Conservation (phyloP, 2,888 invertebrate species). For the Diadromus collaris region DNA sequence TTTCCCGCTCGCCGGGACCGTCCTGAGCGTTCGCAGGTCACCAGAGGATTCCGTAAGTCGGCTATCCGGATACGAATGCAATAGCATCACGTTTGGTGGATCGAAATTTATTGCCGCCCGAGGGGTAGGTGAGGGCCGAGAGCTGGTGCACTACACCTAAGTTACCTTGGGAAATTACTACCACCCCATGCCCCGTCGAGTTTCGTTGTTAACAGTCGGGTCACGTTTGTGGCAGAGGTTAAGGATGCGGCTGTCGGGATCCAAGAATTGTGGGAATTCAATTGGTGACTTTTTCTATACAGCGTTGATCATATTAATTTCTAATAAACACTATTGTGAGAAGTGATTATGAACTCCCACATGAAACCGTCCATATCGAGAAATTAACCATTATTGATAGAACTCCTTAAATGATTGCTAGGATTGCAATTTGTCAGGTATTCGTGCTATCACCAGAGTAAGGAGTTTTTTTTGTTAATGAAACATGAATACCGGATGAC, state of each 20-base stretch:
- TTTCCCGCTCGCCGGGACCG: slow-evolving; percentile 53
- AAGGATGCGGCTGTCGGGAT: slow-evolving; percentile 29
- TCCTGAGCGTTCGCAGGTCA: slow-evolving; percentile 50
- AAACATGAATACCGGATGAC: not conserved
- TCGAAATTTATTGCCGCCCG: slow-evolving; percentile 41
- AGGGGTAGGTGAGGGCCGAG: slow-evolving; percentile 25
- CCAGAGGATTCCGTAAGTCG: slow-evolving; percentile 42
- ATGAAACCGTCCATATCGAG: not conserved
- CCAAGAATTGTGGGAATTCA: slow-evolving; percentile 39
- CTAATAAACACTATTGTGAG: not conserved
- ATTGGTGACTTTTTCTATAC: not conserved
- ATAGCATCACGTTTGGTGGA: slow-evolving; percentile 34
- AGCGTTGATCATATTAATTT: not conserved
- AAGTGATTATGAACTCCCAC: not conserved
- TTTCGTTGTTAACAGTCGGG: slow-evolving; percentile 66
- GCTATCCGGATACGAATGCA: slow-evolving; percentile 48
- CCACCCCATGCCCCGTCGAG: slow-evolving; percentile 12
- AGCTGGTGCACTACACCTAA: slow-evolving; percentile 17
- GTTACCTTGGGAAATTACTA: slow-evolving; percentile 40
- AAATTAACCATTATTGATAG: not conserved
- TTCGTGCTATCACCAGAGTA: not conserved
- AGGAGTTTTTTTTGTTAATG: not conserved
- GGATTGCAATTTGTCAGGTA: not conserved
- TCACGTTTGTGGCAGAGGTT: slow-evolving; percentile 65
- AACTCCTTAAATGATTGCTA: not conserved